These are phyloP conservation scores for Tetramorium bicarinatum DNA, from an alignment of 2,888 invertebrate genomes.

Conservation along the genomic window DNA sequence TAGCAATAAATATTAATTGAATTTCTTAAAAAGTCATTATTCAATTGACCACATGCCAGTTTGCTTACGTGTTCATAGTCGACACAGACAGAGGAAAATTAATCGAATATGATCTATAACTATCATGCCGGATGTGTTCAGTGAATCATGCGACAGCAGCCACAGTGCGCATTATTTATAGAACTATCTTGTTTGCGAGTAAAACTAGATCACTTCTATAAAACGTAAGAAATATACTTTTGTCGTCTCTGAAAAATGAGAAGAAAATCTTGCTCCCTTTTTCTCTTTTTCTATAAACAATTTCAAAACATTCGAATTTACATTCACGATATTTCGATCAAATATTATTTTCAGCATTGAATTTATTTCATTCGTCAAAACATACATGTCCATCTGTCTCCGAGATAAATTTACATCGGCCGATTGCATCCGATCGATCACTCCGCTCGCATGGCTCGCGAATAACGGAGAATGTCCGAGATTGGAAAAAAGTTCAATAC, in stretches of 20 bases:
- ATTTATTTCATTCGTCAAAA: background rate
- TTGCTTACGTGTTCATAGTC: constrained; percentile 22
- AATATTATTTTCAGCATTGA: constrained; percentile 1
- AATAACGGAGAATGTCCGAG: constrained; percentile 32
- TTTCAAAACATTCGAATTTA: background rate
- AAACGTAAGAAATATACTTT: background rate
- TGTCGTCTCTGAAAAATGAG: background rate
- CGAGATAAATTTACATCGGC: constrained; percentile 32
- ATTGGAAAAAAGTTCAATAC: constrained; percentile 27
- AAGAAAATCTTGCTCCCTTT: background rate
- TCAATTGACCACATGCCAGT: constrained; percentile 25
- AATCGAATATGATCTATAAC: constrained; percentile 45
- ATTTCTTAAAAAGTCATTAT: constrained; percentile 21
- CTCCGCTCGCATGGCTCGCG: constrained; percentile 12
- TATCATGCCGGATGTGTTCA: constrained; percentile 44
- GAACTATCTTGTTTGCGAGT: background rate
- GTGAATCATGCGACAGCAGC: constrained; percentile 38
- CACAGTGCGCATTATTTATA: constrained; percentile 28
- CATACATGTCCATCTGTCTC: background rate
- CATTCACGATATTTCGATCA: background rate
- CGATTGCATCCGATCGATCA: constrained; percentile 39
- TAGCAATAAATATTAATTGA: background rate
- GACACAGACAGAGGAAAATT: constrained; percentile 18
- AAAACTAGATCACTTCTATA: background rate
- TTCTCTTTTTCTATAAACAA: background rate